phyloP scores from a whole-genome alignment of 2,113 vertebrate genomes.

The Callorhinus ursinus region DNA sequence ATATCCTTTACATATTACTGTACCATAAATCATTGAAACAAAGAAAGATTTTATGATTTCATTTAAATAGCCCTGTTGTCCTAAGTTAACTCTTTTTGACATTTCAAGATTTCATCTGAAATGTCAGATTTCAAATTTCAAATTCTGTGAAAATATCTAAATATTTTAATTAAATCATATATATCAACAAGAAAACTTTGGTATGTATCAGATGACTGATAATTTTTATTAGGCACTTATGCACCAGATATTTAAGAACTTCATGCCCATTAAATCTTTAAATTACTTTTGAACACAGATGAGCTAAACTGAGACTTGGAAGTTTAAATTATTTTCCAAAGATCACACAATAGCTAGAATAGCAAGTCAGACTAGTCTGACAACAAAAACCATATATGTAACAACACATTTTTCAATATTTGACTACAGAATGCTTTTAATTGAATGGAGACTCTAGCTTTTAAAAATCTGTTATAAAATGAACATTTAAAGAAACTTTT shows the following conservation, averaged over 20 bases:
- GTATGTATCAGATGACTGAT: background rate
- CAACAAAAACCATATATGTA: background rate
- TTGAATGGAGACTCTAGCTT: background rate
- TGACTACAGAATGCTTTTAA: background rate
- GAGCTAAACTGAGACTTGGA: background rate
- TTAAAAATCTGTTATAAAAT: background rate
- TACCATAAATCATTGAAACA: background rate
- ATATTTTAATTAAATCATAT: background rate
- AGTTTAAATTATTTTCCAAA: background rate
- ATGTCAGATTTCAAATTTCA: too few relatives aligned
- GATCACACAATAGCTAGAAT: background rate
- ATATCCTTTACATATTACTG: background rate
- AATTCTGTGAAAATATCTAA: background rate
- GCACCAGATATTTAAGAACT: background rate
- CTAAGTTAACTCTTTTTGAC: background rate
- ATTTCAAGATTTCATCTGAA: background rate
- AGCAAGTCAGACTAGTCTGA: background rate
- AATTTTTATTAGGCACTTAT: background rate
- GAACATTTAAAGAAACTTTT: background rate
- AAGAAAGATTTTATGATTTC: background rate
- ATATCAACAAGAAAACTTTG: background rate
- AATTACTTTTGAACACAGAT: background rate
- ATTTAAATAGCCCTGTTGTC: background rate
- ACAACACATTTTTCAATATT: background rate
- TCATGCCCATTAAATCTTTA: background rate